Base-by-base conservation (phyloP, 2,113 vertebrate genomes). In the Nematolebias whitei region DNA sequence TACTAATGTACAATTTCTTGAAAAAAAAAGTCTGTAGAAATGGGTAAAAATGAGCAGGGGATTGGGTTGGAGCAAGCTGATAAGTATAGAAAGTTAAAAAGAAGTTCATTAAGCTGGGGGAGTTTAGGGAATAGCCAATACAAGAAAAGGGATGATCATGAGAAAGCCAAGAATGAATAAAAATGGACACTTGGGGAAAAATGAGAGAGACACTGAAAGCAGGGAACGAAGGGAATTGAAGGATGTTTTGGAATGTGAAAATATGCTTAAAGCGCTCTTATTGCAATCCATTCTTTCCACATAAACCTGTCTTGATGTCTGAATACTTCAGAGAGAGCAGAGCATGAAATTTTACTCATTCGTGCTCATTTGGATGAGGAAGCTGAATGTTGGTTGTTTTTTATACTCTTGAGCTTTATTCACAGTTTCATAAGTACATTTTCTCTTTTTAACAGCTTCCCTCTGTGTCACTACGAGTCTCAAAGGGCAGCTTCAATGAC, bases 21-120 rank as follows among this genome's bases (percentile, higher is more conserved):
- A 45, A 83, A 67, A 78, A 47, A 71, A 74, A 86, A 53, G 68
- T 70, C 74, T 24, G 15, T 41, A 65, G 66, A 71, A 65, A 84
- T 26, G 11, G 35, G 52, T 20, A 15, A 19, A 8, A 35, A 63
- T 57, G 47, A 71, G 63, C 72, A 52, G 59, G 44, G 59, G 57
- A 66, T 54, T 52, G 49, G 44, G 35, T 26, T 35, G 50, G 38
- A 26, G 24, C 35, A 70, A 23, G 58, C 68, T 76, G 83, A 79
- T 54, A 74, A 84, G 80, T 80, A 62, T 77, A 63, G 71, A 49
- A 71, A 79, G 64, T 68, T 65, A 73, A 47, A 29, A 77, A 78
- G 79, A 78, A 84, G 78, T 83, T 88, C 86, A 84, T 90, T 89
- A 86, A 75, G 67, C 73, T 63, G 55, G 55, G 35, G 39, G 22